Evolutionary conservation across 1,140 invertebrate genomes (phyloP).

Genomic region (Asbolus verrucosus): DNA sequence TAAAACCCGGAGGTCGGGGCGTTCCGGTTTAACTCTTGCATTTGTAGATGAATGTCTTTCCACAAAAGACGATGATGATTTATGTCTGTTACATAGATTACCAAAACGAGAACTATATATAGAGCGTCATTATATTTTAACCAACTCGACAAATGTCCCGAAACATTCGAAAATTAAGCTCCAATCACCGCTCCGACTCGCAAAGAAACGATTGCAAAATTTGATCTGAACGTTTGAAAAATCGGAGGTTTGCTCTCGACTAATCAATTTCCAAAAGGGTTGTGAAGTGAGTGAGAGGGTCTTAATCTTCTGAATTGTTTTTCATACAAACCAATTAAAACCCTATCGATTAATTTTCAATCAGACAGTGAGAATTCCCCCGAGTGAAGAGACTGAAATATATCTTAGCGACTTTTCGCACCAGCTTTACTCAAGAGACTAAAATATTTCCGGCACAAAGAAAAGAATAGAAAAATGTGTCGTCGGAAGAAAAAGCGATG

Average conservation of each 20-base stretch:
- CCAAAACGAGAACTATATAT: slow-evolving; percentile 45
- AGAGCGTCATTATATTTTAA: slow-evolving; percentile 40
- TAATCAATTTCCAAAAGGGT: slow-evolving; percentile 26
- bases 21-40: slow-evolving; percentile 50
- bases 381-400: slow-evolving; percentile 47
- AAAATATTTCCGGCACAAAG: slow-evolving; percentile 53
- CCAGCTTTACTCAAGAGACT: slow-evolving; percentile 50
- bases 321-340: slow-evolving; percentile 48
- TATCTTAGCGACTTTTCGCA: slow-evolving; percentile 49
- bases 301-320: slow-evolving; percentile 45
- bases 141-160: slow-evolving; percentile 14
- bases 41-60: slow-evolving; percentile 52
- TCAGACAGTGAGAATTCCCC: slow-evolving; percentile 41
- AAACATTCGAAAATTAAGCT: slow-evolving; percentile 39
- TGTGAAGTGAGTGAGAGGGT: slow-evolving; percentile 4
- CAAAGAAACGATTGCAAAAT: no score
- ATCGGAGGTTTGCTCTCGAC: slow-evolving; percentile 1
- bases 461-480: slow-evolving; percentile 57
- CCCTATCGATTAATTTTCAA: slow-evolving; percentile 51
- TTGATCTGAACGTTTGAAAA: no score
- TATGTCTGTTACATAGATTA: slow-evolving; percentile 49
- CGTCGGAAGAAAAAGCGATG: slow-evolving; percentile 55
- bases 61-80: slow-evolving; percentile 55
- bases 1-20: slow-evolving; percentile 44
- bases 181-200: no score